Evolutionary conservation across 2,888 invertebrate species (phyloP).

Genomic region (Hydroisotoma schaefferi): DNA sequence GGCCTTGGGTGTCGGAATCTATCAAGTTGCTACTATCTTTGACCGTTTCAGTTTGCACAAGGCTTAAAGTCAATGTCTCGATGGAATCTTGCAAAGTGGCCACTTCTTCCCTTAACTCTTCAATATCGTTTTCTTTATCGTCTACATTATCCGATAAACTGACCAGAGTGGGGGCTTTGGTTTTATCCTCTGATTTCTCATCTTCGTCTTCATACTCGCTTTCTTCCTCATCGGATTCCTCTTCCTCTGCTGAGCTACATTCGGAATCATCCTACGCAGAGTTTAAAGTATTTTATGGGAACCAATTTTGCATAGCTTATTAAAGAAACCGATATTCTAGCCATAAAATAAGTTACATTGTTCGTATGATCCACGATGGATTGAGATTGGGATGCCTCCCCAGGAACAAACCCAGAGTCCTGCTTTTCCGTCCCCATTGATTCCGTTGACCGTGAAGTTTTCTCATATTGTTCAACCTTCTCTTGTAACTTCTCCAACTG

Average conservation of each 20-base stretch:
- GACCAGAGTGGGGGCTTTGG: conserved; percentile 18
- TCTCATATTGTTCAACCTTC: conserved; percentile 24
- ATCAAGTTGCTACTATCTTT: not conserved
- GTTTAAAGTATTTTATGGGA: not conserved
- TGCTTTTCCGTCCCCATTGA: conserved; percentile 10
- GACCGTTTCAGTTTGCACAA: conserved; percentile 12
- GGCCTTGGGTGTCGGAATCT: too few species aligned
- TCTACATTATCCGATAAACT: conserved; percentile 1
- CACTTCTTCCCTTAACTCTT: conserved; percentile 32
- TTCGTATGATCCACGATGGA: conserved; percentile 13
- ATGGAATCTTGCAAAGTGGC: conserved; percentile 38
- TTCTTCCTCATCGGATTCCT: conserved; percentile 10
- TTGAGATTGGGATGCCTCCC: not conserved
- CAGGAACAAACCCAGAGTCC: conserved; percentile 2
- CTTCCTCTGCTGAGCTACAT: not conserved
- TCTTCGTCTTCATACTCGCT: conserved; percentile 41
- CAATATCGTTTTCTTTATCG: conserved; percentile 11
- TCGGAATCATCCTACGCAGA: not conserved
- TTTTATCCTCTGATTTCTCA: conserved; percentile 30
- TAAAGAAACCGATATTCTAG: not conserved
- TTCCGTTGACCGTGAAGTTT: conserved; percentile 2
- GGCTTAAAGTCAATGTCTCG: conserved; percentile 33
- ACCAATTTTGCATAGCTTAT: not conserved
- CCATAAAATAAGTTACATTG: conserved; percentile 6
- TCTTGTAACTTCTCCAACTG: conserved; percentile 30